Percentiles rank a stretch among this genome's conserved stretches.
phyloP scores from a whole-genome alignment of 2,888 invertebrate species.

The Mechanitis mazaeus region DNA sequence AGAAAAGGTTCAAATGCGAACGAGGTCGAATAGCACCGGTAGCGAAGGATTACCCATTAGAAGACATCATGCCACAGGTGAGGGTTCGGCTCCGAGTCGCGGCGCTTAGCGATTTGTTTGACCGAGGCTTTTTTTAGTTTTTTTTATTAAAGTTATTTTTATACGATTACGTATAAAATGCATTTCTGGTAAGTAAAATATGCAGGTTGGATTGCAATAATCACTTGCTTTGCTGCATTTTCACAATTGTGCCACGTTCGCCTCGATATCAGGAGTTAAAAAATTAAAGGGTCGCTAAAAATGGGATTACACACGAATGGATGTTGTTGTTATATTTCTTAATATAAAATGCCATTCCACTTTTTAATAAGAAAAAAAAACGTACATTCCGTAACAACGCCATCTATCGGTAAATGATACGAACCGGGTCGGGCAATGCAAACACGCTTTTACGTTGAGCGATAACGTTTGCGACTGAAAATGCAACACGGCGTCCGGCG shows the following conservation, averaged over 20 bases:
- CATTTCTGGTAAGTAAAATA: conserved; percentile 21
- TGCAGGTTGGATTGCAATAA: conserved; percentile 10
- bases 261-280: conserved; percentile 8
- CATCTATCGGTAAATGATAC: conserved; percentile 29
- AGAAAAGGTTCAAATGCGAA: conserved; percentile 75
- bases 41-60: conserved; percentile 76
- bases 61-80: conserved; percentile 77
- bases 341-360: neutral
- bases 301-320: conserved; percentile 20
- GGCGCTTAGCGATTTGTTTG: neutral
- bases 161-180: conserved; percentile 1
- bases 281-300: conserved; percentile 18
- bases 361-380: conserved; percentile 5
- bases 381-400: conserved; percentile 15
- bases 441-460: conserved; percentile 29
- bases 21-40: conserved; percentile 75
- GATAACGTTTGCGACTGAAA: conserved; percentile 13
- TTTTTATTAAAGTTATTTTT: neutral
- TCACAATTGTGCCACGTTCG: conserved; percentile 19
- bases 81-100: conserved; percentile 15
- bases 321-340: conserved; percentile 21
- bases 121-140: neutral
- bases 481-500: conserved; percentile 2
- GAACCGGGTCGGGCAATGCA: conserved; percentile 24
- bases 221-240: conserved; percentile 34